These are phyloP conservation scores for Thumatha senex DNA, from an alignment of 2,888 invertebrate genomes.

Conservation along the genomic window DNA sequence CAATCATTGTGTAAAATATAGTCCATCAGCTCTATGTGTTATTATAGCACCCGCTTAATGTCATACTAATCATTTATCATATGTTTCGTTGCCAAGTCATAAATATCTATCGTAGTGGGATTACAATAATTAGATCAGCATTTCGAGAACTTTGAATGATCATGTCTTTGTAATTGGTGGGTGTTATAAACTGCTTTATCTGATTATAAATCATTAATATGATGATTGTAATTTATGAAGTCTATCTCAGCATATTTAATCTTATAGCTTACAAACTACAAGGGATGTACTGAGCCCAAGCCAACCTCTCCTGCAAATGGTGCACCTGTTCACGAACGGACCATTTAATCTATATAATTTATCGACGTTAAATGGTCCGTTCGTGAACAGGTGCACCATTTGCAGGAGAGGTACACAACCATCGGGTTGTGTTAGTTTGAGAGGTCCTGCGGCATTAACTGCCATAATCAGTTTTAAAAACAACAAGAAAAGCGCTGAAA, in stretches of 20 bases:
- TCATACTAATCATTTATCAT: slow-evolving; percentile 13
- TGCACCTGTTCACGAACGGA: not conserved
- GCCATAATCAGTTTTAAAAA: too few species aligned
- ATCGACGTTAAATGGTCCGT: too few species aligned
- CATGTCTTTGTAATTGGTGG: slow-evolving; percentile 11
- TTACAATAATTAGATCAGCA: slow-evolving; percentile 15
- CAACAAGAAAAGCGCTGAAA: too few species aligned
- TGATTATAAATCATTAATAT: slow-evolving; percentile 2
- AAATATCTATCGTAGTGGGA: slow-evolving; percentile 11
- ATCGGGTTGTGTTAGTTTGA: too few species aligned
- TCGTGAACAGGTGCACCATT: not conserved
- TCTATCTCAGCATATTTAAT: not conserved
- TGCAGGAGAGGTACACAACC: not conserved
- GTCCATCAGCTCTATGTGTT: slow-evolving; percentile 4
- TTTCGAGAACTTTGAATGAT: slow-evolving; percentile 13
- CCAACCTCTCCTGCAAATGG: not conserved
- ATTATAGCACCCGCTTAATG: slow-evolving; percentile 7
- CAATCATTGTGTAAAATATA: not conserved
- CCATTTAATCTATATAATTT: too few species aligned
- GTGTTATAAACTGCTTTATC: slow-evolving; percentile 1
- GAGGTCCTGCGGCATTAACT: too few species aligned
- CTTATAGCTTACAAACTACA: too few species aligned
- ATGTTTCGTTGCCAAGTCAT: slow-evolving; percentile 11
- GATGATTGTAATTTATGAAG: not conserved
- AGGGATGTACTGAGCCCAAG: too few species aligned